phyloP scores from a whole-genome alignment of 1,140 invertebrate genomes.

The Hyposmocoma kahamanoa region DNA sequence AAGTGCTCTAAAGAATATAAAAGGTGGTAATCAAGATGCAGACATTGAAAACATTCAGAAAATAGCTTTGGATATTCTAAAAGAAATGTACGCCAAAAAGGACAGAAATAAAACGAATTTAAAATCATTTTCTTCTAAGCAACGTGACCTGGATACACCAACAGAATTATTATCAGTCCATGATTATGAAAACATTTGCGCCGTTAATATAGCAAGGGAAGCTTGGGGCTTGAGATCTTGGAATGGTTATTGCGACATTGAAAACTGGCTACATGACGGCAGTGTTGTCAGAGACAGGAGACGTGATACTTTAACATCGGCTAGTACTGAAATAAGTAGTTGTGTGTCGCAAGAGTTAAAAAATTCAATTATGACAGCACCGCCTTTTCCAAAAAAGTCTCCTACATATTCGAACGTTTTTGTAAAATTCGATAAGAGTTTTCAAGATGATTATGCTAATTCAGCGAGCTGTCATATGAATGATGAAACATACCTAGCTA shows the following conservation, averaged over 20 bases:
- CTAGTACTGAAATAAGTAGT: slow-evolving; percentile 69
- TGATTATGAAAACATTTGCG: slow-evolving; percentile 81
- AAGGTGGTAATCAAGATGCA: slow-evolving; percentile 70
- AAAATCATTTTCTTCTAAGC: slow-evolving; percentile 32
- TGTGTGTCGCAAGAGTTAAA: slow-evolving; percentile 60
- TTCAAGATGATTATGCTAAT: slow-evolving; percentile 75
- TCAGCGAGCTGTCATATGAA: slow-evolving; percentile 69
- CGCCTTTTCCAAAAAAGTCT: slow-evolving; percentile 54
- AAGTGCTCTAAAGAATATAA: slow-evolving; percentile 71
- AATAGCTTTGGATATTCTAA: slow-evolving; percentile 70
- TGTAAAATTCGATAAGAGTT: slow-evolving; percentile 52
- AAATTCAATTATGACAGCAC: slow-evolving; percentile 60
- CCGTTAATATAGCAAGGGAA: slow-evolving; percentile 78
- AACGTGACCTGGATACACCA: slow-evolving; percentile 72
- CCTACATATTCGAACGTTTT: slow-evolving; percentile 64
- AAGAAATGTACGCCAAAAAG: slow-evolving; percentile 71
- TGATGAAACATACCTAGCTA: slow-evolving; percentile 71
- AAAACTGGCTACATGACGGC: slow-evolving; percentile 78
- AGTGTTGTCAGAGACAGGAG: slow-evolving; percentile 75
- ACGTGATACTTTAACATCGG: slow-evolving; percentile 74
- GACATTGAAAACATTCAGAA: slow-evolving; percentile 72
- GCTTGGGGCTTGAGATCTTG: slow-evolving; percentile 81
- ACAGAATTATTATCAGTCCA: slow-evolving; percentile 77
- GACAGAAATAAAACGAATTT: slow-evolving; percentile 54
- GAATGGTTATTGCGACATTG: slow-evolving; percentile 79